phyloP scores from a whole-genome alignment of 2,797 vertebrate genomes.

The Sciurus vulgaris region DNA sequence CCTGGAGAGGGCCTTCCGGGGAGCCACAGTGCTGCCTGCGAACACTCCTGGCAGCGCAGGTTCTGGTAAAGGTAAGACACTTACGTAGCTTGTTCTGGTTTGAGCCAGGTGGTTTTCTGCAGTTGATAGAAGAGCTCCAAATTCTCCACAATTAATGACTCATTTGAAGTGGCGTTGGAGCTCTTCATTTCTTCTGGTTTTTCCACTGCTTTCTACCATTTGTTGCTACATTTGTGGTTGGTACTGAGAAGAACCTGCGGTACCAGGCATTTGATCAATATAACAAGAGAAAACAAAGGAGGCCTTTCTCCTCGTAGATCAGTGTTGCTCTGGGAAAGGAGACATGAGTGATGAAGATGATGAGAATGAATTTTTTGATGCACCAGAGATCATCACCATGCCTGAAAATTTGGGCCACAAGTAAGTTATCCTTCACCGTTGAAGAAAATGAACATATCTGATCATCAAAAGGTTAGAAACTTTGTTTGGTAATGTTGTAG shows the following conservation, averaged over 20 bases:
- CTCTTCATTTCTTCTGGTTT: background rate
- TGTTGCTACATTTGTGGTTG: background rate
- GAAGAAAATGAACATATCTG: background rate
- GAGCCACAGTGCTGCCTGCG: conserved; percentile 93
- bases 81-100: accelerated
- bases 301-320: conserved; percentile 78
- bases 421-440: conserved; percentile 86
- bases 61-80: conserved; percentile 90
- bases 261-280: background rate
- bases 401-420: conserved; percentile 95
- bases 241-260: background rate
- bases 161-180: background rate
- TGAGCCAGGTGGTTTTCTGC: background rate
- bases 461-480: background rate
- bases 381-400: conserved; percentile 94
- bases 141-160: background rate
- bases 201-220: background rate
- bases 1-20: conserved; percentile 96
- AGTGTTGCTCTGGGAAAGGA: conserved; percentile 90
- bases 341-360: conserved; percentile 97
- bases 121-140: background rate
- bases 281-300: background rate
- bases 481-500: background rate
- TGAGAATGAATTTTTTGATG: conserved; percentile 97
- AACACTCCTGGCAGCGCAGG: conserved; percentile 87